phyloP scores from a whole-genome alignment of 2,888 invertebrate species.

The Elaeidobius kamerunicus region DNA sequence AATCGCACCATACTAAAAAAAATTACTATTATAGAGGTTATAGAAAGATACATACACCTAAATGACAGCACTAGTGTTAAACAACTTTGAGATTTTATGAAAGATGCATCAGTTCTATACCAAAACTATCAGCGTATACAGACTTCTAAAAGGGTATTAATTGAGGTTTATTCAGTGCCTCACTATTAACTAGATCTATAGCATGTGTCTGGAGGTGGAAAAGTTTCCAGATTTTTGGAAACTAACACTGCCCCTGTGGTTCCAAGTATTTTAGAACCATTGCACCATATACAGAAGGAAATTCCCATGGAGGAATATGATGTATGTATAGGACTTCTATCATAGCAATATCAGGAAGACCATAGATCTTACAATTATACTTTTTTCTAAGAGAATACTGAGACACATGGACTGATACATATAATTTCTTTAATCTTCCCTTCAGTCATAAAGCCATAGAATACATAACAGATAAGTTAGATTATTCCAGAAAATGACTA shows the following conservation, averaged over 20 bases:
- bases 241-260: not conserved
- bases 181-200: not conserved
- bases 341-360: too few relatives aligned
- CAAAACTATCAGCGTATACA: not conserved
- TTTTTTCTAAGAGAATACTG: not conserved
- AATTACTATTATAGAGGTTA: constrained; percentile 2
- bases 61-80: too few relatives aligned
- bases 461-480: too few relatives aligned
- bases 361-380: not conserved
- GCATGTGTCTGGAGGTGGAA: not conserved
- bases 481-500: too few relatives aligned
- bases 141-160: not conserved
- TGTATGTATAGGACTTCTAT: not conserved
- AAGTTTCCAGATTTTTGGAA: not conserved
- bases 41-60: not conserved
- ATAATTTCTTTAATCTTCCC: not conserved
- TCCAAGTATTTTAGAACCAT: too few relatives aligned
- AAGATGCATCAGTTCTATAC: not conserved
- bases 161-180: not conserved
- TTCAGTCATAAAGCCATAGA: too few relatives aligned
- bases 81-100: too few relatives aligned
- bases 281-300: not conserved
- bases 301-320: not conserved
- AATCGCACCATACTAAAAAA: constrained; percentile 77
- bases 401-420: not conserved